Evolutionary conservation across 2,797 vertebrate genomes (phyloP), one percentile per base, ranked within the genome.

Genomic region (Numenius phaeopus): DNA sequence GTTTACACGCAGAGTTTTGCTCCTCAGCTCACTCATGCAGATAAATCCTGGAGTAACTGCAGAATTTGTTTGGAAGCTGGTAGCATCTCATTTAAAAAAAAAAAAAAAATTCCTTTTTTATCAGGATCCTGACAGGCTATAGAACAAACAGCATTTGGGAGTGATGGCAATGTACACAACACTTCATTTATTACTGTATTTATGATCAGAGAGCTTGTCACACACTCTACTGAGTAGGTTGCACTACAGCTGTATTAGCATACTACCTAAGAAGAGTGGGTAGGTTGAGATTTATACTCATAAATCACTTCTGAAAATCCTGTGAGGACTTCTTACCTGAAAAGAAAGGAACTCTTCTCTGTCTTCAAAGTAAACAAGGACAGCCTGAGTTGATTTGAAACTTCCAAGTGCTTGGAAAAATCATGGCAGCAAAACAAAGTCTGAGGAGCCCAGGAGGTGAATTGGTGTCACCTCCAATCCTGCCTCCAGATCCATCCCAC

Each of bases 131-230:
- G 66, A 27, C 20, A 91, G 59, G 10, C 73, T 62, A 27, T 6
- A 88, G 87, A 84, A 77, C 37, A 89, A 89, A 72, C 39, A 76
- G 76, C 42, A 59, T 32, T 87, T 87, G 37, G 26, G 17, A 87
- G 11, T 78, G 71, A 83, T 59, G n/a, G 47, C 42, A 90, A 91
- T 72, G n/a, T 37, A 76, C 47, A 73, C 17, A 91, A 24, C 44
- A 87, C 26, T 83, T 61, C 69, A 72, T 89, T 91, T 95, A 69
- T 95, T 93, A 26, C 20, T 77, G 70, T 37, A 72, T 76, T 79
- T 90, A 64, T 80, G 83, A 80, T 46, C 59, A 80, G 47, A 81
- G 40, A 90, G 29, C 78, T 89, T 94, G 90, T 76, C 77, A 87
- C 44, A 82, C 47, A 70, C 27, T 58, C 67, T 83, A 34, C 65